Percentiles rank a stretch among this genome's conserved stretches.
phyloP scores from a whole-genome alignment of 2,888 invertebrate genomes.

The Ecliptopera silaceata region DNA sequence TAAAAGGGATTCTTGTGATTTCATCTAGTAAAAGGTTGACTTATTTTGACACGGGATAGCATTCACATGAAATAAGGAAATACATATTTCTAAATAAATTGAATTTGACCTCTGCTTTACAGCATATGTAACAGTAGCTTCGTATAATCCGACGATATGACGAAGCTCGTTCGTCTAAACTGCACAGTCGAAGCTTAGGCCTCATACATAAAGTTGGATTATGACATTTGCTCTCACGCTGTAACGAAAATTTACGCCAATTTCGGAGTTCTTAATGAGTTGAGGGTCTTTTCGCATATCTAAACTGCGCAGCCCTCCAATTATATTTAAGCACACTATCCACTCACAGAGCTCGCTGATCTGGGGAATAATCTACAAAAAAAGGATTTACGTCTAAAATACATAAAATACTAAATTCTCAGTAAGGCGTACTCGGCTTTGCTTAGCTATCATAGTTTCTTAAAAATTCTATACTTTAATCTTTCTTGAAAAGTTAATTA shows the following conservation, averaged over 20 bases:
- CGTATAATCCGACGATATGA: conserved; percentile 16
- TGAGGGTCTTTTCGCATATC: conserved; percentile 3
- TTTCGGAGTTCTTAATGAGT: conserved; percentile 6
- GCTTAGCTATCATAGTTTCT: no score
- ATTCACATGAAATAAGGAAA: no score
- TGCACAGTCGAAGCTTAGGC: not conserved
- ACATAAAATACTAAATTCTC: no score
- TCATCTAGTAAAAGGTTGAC: no score
- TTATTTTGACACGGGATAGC: no score
- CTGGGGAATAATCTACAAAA: no score
- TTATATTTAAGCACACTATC: not conserved
- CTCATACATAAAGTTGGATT: conserved; percentile 16
- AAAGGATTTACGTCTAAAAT: no score
- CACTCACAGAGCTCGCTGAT: not conserved
- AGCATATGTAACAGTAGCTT: not conserved
- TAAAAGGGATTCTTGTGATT: no score
- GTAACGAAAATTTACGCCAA: conserved; percentile 5
- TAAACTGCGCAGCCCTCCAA: conserved; percentile 4
- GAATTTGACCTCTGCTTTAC: not conserved
- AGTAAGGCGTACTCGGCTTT: no score
- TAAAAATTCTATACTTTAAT: no score
- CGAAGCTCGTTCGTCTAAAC: conserved; percentile 4
- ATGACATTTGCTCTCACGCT: conserved; percentile 11
- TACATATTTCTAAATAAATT: no score
- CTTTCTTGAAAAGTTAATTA: no score